These are phyloP conservation scores for Ploceus nigricollis DNA, from an alignment of 2,113 vertebrate genomes.

Conservation along the genomic window DNA sequence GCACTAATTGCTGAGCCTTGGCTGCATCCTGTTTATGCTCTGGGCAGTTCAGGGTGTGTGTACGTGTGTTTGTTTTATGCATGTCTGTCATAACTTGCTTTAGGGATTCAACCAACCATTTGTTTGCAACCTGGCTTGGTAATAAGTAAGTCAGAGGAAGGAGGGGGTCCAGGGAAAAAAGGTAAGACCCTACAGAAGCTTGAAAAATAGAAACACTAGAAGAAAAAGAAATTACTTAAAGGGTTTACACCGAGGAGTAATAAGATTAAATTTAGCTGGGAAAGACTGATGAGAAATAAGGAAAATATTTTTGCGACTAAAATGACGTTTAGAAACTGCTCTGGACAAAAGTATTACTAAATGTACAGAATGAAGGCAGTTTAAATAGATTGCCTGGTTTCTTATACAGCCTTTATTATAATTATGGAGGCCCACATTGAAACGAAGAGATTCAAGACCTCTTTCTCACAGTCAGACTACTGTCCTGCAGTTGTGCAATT, in stretches of 20 bases:
- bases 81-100: slow-evolving; percentile 55
- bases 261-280: not conserved
- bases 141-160: not conserved
- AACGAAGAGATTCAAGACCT: not conserved
- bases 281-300: not conserved
- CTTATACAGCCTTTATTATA: not conserved
- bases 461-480: not conserved
- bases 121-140: not conserved
- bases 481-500: not conserved
- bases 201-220: not conserved
- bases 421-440: not conserved
- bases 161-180: not conserved
- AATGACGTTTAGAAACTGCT: not conserved
- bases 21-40: not conserved
- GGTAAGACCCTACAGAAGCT: not conserved
- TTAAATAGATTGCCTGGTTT: not conserved
- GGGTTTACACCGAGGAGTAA: not conserved
- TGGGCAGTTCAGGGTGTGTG: slow-evolving; percentile 41
- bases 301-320: not conserved
- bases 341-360: not conserved
- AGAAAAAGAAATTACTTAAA: not conserved
- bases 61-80: not conserved
- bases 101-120: slow-evolving; percentile 31
- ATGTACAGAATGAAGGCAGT: not conserved
- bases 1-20: slow-evolving; percentile 32